Conservation (phyloP, 1,140 invertebrate genomes). For the Vanessa atalanta region DNA sequence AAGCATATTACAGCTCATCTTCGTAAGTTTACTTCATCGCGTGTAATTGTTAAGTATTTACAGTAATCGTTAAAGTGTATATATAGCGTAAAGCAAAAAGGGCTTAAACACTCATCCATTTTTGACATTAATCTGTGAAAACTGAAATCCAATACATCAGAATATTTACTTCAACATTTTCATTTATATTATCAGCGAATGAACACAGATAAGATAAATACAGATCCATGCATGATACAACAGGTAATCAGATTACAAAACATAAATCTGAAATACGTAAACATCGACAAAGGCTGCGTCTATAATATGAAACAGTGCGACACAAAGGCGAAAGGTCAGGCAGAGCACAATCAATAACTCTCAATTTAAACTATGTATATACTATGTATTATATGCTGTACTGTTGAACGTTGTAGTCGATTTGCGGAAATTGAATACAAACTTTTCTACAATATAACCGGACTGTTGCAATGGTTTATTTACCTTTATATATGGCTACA, state of each 20-base stretch:
- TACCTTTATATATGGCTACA: not conserved
- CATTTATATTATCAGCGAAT: not conserved
- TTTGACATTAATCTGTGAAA: not conserved
- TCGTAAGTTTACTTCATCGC: too few relatives aligned
- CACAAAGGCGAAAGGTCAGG: constrained; percentile 44
- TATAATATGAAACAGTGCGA: constrained; percentile 17
- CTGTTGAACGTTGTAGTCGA: not conserved
- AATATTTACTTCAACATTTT: constrained; percentile 18
- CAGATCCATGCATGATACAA: not conserved
- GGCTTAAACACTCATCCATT: too few relatives aligned
- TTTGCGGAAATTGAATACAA: not conserved
- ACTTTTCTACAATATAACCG: not conserved
- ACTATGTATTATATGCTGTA: not conserved
- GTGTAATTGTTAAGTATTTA: too few relatives aligned
- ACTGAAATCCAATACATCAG: not conserved
- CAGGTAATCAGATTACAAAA: constrained; percentile 1
- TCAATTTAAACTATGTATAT: constrained; percentile 20
- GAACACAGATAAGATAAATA: not conserved
- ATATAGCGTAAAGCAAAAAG: too few relatives aligned
- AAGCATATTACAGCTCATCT: too few relatives aligned
- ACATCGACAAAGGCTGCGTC: not conserved
- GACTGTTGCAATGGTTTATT: not conserved
- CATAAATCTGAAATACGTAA: not conserved
- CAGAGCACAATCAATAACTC: constrained; percentile 34
- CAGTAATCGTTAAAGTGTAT: too few relatives aligned